Evolutionary conservation across 2,888 invertebrate genomes (phyloP).

Genomic region (Diaperis boleti): DNA sequence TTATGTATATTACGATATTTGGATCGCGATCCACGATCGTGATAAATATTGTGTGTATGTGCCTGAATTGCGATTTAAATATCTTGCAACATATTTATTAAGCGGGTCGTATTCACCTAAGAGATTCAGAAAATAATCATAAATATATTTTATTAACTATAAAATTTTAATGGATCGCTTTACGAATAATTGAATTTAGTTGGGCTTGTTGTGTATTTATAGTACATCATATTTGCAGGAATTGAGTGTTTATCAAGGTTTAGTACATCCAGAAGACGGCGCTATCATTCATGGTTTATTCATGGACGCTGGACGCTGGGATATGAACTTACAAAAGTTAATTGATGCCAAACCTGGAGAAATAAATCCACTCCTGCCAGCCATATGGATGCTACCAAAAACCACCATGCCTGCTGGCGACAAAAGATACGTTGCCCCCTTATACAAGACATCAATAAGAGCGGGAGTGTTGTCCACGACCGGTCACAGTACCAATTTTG

Average conservation of each 20-base stretch:
- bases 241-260: conserved; percentile 68
- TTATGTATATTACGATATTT: no score
- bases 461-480: conserved; percentile 91
- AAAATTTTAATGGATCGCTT: no score
- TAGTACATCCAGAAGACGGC: conserved; percentile 74
- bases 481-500: conserved; percentile 94
- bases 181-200: no score
- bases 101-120: no score
- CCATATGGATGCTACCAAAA: conserved; percentile 76
- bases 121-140: no score
- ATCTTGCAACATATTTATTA: no score
- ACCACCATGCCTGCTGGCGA: conserved; percentile 72
- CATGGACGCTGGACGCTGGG: conserved; percentile 92
- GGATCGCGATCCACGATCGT: no score
- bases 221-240: no score
- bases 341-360: conserved; percentile 86
- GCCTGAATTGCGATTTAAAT: no score
- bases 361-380: conserved; percentile 81
- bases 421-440: conserved; percentile 79
- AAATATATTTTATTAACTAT: no score
- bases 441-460: conserved; percentile 90
- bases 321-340: conserved; percentile 73
- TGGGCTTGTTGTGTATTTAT: no score
- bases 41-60: no score
- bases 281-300: conserved; percentile 85